phyloP scores from a whole-genome alignment of 2,113 vertebrate species.

The Perca schrenkii region DNA sequence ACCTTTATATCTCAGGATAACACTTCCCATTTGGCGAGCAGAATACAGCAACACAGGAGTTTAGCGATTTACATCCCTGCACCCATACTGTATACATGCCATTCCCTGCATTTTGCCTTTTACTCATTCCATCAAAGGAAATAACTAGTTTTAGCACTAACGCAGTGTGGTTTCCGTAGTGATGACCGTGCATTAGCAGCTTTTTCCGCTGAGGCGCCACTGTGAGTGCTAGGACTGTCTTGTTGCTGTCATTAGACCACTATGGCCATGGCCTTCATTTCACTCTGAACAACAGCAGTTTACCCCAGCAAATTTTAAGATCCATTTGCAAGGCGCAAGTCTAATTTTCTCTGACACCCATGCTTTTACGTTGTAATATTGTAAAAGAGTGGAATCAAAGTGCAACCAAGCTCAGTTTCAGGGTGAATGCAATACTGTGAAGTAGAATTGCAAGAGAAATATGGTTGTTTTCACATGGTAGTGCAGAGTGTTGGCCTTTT shows the following conservation, averaged over 20 bases:
- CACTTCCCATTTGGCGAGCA: conserved; percentile 4
- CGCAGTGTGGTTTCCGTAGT: conserved; percentile 28
- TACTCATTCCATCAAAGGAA: conserved; percentile 56
- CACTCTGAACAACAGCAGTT: conserved; percentile 52
- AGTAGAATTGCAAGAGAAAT: conserved; percentile 38
- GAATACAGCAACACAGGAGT: not conserved
- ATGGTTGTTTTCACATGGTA: conserved; percentile 19
- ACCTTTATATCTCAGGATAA: not conserved
- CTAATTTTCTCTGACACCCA: conserved; percentile 57
- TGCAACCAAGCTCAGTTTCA: conserved; percentile 52
- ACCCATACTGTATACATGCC: conserved; percentile 16
- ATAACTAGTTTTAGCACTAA: conserved; percentile 53
- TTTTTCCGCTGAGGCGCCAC: conserved; percentile 51
- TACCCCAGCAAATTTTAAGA: conserved; percentile 56
- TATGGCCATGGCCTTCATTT: conserved; percentile 47
- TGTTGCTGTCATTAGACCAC: conserved; percentile 65
- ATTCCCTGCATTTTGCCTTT: conserved; percentile 36
- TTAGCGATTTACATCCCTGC: conserved; percentile 10
- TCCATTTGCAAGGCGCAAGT: conserved; percentile 59
- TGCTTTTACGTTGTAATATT: conserved; percentile 58
- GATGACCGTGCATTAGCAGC: conserved; percentile 65
- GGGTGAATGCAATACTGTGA: conserved; percentile 29
- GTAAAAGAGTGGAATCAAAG: conserved; percentile 49
- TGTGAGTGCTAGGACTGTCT: conserved; percentile 48
- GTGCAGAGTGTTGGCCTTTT: conserved; percentile 56